phyloP scores from a whole-genome alignment of 1,140 invertebrate species.

The Brachionus asplanchnoidis region DNA sequence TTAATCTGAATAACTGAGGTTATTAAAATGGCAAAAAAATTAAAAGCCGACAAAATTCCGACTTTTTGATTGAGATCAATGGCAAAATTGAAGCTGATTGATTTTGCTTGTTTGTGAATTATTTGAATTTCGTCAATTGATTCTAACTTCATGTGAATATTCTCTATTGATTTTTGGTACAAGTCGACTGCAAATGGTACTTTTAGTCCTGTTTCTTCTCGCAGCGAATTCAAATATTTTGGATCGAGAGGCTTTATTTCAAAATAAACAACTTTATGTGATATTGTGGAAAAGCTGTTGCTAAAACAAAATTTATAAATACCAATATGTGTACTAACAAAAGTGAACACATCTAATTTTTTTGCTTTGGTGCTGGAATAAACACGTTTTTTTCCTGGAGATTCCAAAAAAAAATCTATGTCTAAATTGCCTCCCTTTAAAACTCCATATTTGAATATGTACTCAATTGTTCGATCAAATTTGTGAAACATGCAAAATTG shows the following conservation, averaged over 20 bases:
- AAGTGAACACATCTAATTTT: constrained; percentile 5
- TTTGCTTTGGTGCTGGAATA: not conserved
- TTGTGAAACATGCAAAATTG: constrained; percentile 10
- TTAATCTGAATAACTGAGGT: not conserved
- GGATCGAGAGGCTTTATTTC: not conserved
- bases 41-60: not conserved
- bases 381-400: not conserved
- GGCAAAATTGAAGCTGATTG: not conserved
- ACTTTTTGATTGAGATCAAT: not conserved
- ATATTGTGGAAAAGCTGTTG: constrained; percentile 22
- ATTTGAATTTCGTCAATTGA: not conserved
- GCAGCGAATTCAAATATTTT: not conserved
- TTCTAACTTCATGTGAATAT: not conserved
- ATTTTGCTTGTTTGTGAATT: not conserved
- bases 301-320: constrained; percentile 21
- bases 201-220: not conserved
- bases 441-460: constrained; percentile 8
- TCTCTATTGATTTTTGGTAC: not conserved
- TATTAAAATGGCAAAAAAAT: not conserved
- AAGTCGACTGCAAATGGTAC: not conserved
- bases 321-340: not conserved
- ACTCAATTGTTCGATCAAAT: not conserved
- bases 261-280: constrained; percentile 16
- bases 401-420: no score
- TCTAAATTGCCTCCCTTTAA: constrained; percentile 34